These are phyloP conservation scores for Toxotes lorentzi DNA, from an alignment of 2,797 vertebrate genomes.

Conservation along the genomic window DNA sequence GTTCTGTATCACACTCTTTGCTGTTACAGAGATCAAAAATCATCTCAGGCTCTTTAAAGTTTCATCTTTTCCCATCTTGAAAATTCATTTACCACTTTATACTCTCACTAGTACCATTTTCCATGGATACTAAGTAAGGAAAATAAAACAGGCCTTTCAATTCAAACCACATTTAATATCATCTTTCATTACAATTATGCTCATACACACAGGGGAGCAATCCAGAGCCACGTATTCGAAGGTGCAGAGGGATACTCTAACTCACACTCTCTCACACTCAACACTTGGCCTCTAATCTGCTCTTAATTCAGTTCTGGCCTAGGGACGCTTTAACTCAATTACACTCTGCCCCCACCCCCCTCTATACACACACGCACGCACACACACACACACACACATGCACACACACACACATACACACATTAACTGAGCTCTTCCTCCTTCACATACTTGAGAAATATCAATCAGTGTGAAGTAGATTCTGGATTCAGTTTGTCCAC, in stretches of 20 bases:
- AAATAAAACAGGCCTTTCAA: slow-evolving; percentile 20
- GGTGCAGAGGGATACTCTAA: slow-evolving; percentile 18
- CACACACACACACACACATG: slow-evolving; percentile 19
- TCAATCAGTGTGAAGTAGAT: slow-evolving; percentile 63
- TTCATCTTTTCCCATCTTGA: not conserved
- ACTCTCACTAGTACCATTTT: not conserved
- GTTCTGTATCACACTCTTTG: not conserved
- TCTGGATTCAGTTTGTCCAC: slow-evolving; percentile 44
- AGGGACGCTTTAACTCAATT: slow-evolving; percentile 72
- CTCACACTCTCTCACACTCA: slow-evolving; percentile 46
- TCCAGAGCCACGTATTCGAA: slow-evolving; percentile 7
- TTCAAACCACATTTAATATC: slow-evolving; percentile 41
- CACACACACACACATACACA: slow-evolving; percentile 47
- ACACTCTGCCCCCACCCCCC: slow-evolving; percentile 35
- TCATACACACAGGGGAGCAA: slow-evolving; percentile 40
- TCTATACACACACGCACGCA: slow-evolving; percentile 21
- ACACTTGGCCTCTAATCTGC: slow-evolving; percentile 67
- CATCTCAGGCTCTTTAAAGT: not conserved
- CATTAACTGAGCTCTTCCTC: slow-evolving; percentile 67
- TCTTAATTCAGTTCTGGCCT: slow-evolving; percentile 68
- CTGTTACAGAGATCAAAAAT: not conserved
- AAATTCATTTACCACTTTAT: slow-evolving; percentile 4
- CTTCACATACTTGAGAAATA: slow-evolving; percentile 54
- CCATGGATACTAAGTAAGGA: not conserved
- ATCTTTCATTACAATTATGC: slow-evolving; percentile 27